Evolutionary conservation across 30 jellyfish, hydroid and myxozoan species (phyloP).

Genomic region (Hydractinia symbiolongicarpus): DNA sequence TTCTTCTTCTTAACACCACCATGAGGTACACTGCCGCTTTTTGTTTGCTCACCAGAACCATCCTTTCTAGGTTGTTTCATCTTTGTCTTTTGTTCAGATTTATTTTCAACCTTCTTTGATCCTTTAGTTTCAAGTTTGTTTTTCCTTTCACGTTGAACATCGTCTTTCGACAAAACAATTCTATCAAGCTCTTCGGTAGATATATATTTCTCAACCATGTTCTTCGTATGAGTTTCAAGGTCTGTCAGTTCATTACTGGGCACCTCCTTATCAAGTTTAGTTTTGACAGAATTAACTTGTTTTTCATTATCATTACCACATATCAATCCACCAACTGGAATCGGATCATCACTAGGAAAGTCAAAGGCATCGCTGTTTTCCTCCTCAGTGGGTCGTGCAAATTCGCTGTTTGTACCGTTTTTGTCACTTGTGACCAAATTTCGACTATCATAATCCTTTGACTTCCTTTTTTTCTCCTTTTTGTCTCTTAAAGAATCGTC

Average conservation of each 20-base stretch:
- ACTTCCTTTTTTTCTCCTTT: no score
- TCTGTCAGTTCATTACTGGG: slow-evolving; percentile 2
- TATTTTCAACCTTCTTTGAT: not conserved
- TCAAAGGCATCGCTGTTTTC: no score
- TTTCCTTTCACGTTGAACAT: not conserved
- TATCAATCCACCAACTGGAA: not conserved
- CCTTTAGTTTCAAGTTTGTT: not conserved
- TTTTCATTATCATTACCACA: not conserved
- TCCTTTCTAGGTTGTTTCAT: not conserved
- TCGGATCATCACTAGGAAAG: not conserved
- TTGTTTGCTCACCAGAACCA: not conserved
- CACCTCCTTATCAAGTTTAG: not conserved
- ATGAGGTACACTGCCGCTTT: not conserved
- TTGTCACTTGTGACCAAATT: no score
- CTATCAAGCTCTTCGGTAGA: not conserved
- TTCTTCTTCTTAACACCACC: not conserved
- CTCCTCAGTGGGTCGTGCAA: no score
- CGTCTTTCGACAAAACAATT: not conserved
- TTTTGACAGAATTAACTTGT: not conserved
- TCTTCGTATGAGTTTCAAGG: slow-evolving; percentile 13
- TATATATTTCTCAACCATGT: slow-evolving; percentile 24
- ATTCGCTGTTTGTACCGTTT: no score
- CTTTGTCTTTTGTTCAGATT: not conserved
- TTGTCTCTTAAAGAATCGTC: no score
- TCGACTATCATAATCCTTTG: no score